phyloP scores from a whole-genome alignment of 2,113 vertebrate species.

The Lepisosteus oculatus region DNA sequence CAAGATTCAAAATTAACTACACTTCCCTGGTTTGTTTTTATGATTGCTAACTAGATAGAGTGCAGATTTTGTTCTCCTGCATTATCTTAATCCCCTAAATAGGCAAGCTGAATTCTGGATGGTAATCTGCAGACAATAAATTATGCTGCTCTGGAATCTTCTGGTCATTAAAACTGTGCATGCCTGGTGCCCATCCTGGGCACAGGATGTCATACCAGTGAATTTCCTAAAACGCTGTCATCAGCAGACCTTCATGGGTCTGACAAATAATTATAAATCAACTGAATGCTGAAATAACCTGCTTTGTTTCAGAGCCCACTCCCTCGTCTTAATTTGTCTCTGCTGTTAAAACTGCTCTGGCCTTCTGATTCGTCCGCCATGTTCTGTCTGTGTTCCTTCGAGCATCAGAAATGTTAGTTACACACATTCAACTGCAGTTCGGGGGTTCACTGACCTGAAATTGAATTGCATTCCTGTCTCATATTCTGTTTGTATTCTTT shows the following conservation, averaged over 20 bases:
- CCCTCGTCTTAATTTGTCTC: constrained; percentile 26
- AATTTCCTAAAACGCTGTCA: background rate
- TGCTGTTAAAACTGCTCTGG: background rate
- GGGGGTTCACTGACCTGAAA: constrained; percentile 66
- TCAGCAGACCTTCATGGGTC: background rate
- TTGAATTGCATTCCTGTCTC: constrained; percentile 57
- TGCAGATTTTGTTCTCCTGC: constrained; percentile 12
- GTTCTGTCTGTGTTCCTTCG: background rate
- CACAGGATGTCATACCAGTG: constrained; percentile 1
- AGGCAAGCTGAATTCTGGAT: constrained; percentile 20
- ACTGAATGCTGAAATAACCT: constrained; percentile 6
- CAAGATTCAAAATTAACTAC: background rate
- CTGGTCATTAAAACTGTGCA: constrained; percentile 12
- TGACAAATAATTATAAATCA: constrained; percentile 15
- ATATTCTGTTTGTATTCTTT: no score
- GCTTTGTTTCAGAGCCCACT: constrained; percentile 21
- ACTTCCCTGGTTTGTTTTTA: constrained; percentile 8
- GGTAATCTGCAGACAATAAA: constrained; percentile 22
- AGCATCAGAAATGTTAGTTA: background rate
- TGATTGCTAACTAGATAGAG: constrained; percentile 22
- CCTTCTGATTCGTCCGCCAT: constrained; percentile 2
- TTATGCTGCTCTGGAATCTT: constrained; percentile 8
- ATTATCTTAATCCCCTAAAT: constrained; percentile 31
- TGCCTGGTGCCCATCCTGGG: constrained; percentile 24
- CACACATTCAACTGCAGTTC: constrained; percentile 32